Evolutionary conservation across 2,797 vertebrate genomes (phyloP), one percentile per base, ranked within the genome.

Genomic region (Orestias chungarensis): DNA sequence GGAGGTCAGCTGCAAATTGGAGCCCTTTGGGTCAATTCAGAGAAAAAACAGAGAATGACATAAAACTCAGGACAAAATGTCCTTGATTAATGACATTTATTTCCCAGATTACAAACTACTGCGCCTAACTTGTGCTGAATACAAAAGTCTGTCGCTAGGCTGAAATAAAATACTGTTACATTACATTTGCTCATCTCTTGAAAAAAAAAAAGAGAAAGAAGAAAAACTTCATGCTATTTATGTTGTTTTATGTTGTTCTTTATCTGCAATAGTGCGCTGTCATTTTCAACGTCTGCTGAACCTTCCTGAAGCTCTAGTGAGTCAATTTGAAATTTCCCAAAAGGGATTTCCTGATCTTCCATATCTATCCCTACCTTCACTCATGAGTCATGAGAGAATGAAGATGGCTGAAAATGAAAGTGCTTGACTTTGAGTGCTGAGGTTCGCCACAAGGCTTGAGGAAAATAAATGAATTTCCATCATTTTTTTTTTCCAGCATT

Each of bases 391-490:
- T 66, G 29, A 66, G 44, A 47, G 64, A 66, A 14, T 44, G 42
- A 66, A 47, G 64, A 20, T 47, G 11, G 17, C 5, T 49, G 44
- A 15, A 33, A 66, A 66, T 44, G 17, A 66, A 44, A 12, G 27
- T 31, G n/a, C 59, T 62, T 62, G 59, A 62, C 59, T 62, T 62
- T 42, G 35, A 42, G 35, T 62, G 35, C 31, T 59, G 31, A 59
- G 35, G 55, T 62, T 62, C 42, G 35, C 23, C 15, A 62, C 59
- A 42, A 62, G 23, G 59, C 15, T n/a, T 62, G 59, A 15, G 38
- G 12, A 62, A 42, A 40, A 25, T 62, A 42, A n/a, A 62, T 40
- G 42, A 42, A 62, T 62, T 25, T 62, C 23, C 38, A 25, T 42
- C n/a, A 25, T n/a, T 11, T 52, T 9, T 2, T 12, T 52, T 25